Conservation (phyloP, 2,113 vertebrate genomes). For the Stigmatopora nigra region DNA sequence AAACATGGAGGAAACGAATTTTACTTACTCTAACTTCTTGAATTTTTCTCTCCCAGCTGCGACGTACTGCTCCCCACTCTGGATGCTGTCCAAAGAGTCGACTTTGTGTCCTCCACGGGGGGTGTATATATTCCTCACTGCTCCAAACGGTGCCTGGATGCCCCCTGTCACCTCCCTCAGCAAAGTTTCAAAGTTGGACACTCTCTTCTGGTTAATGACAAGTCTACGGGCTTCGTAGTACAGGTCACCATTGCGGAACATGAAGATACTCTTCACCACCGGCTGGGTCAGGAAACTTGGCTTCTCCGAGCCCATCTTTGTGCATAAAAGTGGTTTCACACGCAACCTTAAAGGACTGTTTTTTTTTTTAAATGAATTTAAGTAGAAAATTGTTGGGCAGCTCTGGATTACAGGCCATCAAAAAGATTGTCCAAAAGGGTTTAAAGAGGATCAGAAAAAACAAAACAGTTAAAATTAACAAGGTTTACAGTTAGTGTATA, state of each 20-base stretch:
- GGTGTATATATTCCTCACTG: constrained; percentile 90
- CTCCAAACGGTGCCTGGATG: constrained; percentile 85
- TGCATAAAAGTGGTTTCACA: constrained; percentile 15
- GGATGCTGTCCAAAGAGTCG: constrained; percentile 78
- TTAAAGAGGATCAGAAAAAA: not conserved
- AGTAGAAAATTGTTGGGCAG: constrained; percentile 1
- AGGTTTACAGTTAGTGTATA: not conserved
- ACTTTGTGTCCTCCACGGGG: constrained; percentile 83
- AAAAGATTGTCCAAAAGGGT: constrained; percentile 11
- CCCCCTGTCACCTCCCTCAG: constrained; percentile 86
- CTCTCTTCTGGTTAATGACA: constrained; percentile 83
- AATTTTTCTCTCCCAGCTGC: constrained; percentile 89
- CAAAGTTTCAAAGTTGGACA: constrained; percentile 86
- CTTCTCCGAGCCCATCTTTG: constrained; percentile 62
- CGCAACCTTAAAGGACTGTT: not conserved
- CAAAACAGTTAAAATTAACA: not conserved
- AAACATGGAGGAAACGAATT: not conserved
- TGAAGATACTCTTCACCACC: constrained; percentile 82
- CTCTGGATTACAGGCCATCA: constrained; percentile 13
- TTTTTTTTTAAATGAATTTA: constrained; percentile 8
- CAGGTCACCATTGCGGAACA: constrained; percentile 90
- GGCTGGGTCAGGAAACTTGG: constrained; percentile 81
- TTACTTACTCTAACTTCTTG: constrained; percentile 86
- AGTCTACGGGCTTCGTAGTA: constrained; percentile 86
- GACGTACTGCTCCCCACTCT: constrained; percentile 89